phyloP scores from a whole-genome alignment of 2,113 vertebrate species.

The Fregata magnificens region DNA sequence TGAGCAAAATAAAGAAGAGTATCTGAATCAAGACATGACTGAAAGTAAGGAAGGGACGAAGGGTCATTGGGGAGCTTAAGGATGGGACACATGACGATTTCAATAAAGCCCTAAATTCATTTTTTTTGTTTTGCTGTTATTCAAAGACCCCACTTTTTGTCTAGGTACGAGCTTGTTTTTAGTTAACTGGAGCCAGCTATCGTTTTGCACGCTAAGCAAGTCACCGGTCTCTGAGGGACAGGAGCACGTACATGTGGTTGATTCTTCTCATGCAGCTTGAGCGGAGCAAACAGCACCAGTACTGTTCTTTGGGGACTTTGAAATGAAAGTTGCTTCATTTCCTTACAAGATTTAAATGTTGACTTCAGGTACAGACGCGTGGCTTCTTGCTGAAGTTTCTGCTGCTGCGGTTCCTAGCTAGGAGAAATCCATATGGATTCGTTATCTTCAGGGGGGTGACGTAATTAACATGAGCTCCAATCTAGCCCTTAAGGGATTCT shows the following conservation, averaged over 20 bases:
- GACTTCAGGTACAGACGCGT: not conserved
- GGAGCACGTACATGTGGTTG: not conserved
- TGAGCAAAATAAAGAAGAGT: not conserved
- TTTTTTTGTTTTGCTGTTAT: not conserved
- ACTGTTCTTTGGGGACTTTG: not conserved
- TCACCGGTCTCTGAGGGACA: conserved; percentile 19
- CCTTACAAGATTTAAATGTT: not conserved
- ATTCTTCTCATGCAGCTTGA: conserved; percentile 14
- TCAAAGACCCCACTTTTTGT: not conserved
- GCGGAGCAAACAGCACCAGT: not conserved
- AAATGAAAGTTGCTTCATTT: not conserved
- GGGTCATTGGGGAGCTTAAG: not conserved
- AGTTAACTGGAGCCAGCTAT: not conserved
- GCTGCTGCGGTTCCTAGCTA: not conserved
- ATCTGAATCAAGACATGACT: too few species aligned
- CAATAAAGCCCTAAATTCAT: not conserved
- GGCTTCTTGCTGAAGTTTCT: not conserved
- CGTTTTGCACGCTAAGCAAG: not conserved
- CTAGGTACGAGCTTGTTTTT: not conserved
- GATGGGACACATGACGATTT: not conserved
- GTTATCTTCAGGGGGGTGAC: not conserved
- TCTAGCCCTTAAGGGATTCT: not conserved
- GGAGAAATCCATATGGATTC: not conserved
- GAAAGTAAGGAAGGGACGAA: not conserved
- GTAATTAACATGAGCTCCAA: not conserved